Conservation (phyloP, 2,113 vertebrate species). For the Condylura cristata region DNA sequence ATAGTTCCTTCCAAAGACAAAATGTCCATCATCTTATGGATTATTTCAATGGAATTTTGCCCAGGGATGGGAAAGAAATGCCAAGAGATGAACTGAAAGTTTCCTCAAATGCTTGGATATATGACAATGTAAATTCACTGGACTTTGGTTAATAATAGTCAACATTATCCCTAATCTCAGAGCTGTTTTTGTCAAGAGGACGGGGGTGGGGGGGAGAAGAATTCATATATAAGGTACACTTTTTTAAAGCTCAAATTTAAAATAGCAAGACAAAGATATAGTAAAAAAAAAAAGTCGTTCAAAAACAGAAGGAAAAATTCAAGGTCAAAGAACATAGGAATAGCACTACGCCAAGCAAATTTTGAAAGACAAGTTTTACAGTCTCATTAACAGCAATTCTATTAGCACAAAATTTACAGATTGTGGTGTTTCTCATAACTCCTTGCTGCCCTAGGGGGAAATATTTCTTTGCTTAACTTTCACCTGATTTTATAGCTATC, state of each 20-base stretch:
- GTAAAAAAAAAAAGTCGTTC: not conserved
- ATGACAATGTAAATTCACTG: not conserved
- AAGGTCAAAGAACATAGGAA: conserved; percentile 47
- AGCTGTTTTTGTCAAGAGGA: conserved; percentile 38
- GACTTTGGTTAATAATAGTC: not conserved
- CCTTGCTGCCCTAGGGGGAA: not conserved
- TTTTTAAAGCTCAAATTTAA: conserved; percentile 4
- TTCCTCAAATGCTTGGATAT: not conserved
- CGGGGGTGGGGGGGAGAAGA: not conserved
- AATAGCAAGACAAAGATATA: conserved; percentile 2
- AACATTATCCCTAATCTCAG: not conserved
- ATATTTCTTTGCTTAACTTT: not conserved
- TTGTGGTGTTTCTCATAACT: conserved; percentile 32
- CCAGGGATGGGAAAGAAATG: not conserved
- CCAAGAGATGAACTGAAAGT: not conserved
- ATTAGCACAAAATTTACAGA: not conserved
- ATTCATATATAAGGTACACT: not conserved
- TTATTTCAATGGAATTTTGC: not conserved
- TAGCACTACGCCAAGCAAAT: not conserved
- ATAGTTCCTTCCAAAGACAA: not conserved
- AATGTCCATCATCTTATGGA: not conserved
- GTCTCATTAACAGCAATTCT: not conserved
- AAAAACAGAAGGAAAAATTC: conserved; percentile 7
- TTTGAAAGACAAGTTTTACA: not conserved
- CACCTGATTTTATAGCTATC: not conserved